A percentile compares a stretch with the other conserved stretches of the same genome.
phyloP scores from a whole-genome alignment of 2,888 invertebrate species.

The Dioctria rufipes region DNA sequence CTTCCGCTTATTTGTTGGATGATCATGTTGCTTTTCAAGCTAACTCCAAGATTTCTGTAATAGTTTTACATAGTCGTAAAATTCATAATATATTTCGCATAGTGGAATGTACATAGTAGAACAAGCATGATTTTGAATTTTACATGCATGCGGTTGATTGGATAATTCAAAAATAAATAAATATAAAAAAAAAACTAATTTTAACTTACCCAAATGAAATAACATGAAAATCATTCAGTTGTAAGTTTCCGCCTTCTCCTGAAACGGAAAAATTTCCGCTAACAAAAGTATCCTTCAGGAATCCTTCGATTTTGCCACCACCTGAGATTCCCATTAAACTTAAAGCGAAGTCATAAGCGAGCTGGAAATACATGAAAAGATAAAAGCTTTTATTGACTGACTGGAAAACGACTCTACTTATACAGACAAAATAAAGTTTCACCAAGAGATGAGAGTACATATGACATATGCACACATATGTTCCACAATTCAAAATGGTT shows the following conservation, averaged over 20 bases:
- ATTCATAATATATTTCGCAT: no score
- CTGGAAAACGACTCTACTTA: constrained; percentile 1
- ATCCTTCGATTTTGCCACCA: constrained; percentile 67
- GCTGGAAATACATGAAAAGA: constrained; percentile 61
- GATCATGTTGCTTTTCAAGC: constrained; percentile 66
- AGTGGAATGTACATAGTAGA: no score
- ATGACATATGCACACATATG: neutral
- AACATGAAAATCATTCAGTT: constrained; percentile 68
- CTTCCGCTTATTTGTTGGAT: constrained; percentile 67
- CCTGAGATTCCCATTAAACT: constrained; percentile 67
- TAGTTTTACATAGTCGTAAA: neutral
- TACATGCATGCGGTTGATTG: no score
- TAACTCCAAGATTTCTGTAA: constrained; percentile 67
- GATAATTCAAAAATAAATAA: no score
- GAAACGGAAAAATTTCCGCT: constrained; percentile 68
- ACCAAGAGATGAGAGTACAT: neutral
- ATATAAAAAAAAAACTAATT: no score
- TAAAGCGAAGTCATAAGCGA: constrained; percentile 68
- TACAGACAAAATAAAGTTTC: neutral
- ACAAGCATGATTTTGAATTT: no score
- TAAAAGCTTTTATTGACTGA: constrained; percentile 2
- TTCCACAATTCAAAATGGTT: neutral
- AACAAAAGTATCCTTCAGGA: constrained; percentile 66
- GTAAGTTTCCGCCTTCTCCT: constrained; percentile 64
- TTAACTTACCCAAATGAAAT: constrained; percentile 66